These are phyloP conservation scores for Aphis craccivora DNA, from an alignment of 1,140 invertebrate genomes.

Conservation along the genomic window DNA sequence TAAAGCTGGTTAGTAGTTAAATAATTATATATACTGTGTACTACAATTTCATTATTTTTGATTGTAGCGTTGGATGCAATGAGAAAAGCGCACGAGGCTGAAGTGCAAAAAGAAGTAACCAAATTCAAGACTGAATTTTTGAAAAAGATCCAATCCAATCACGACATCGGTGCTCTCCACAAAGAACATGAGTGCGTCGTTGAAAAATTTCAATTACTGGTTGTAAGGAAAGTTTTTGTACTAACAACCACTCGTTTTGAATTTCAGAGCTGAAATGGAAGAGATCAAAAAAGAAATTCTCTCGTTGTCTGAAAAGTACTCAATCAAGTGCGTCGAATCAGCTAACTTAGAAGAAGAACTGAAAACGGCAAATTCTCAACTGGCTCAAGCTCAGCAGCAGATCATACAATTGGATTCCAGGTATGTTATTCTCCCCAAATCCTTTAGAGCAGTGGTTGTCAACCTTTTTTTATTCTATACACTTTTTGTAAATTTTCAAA, in stretches of 20 bases:
- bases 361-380: conserved; percentile 76
- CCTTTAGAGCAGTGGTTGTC: neutral
- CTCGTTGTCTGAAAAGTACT: conserved; percentile 88
- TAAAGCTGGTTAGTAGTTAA: neutral
- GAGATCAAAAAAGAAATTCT: conserved; percentile 85
- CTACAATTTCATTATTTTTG: neutral
- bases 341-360: conserved; percentile 85
- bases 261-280: conserved; percentile 78
- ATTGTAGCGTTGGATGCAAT: conserved; percentile 85
- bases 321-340: conserved; percentile 89
- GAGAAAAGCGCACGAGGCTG: conserved; percentile 90
- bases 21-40: neutral
- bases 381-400: conserved; percentile 80
- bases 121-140: conserved; percentile 87
- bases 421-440: neutral
- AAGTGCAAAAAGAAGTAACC: conserved; percentile 85
- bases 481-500: too few species aligned
- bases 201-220: neutral
- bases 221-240: neutral
- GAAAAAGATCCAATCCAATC: conserved; percentile 73
- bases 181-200: conserved; percentile 70
- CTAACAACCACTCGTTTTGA: neutral
- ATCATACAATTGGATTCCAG: conserved; percentile 75
- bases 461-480: too few species aligned
- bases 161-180: conserved; percentile 68